Conservation (phyloP, 2,113 vertebrate species). For the Atherinomorus stipes region DNA sequence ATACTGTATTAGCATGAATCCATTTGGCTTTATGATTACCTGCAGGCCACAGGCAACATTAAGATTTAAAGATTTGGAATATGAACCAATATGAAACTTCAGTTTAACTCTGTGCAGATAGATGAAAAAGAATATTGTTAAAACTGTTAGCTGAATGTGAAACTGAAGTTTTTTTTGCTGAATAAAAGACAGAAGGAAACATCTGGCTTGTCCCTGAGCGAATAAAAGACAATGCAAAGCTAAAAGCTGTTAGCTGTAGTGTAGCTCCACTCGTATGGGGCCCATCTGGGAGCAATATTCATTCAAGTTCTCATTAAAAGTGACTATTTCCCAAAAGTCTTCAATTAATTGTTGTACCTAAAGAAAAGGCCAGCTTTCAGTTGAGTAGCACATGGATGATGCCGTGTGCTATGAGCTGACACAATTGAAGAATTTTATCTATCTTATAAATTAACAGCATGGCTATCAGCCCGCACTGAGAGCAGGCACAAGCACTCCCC, state of each 20-base stretch:
- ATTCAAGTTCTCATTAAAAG: background rate
- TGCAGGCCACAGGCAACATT: too few relatives aligned
- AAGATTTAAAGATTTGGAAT: too few relatives aligned
- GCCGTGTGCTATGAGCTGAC: slow-evolving; percentile 22
- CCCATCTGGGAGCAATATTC: background rate
- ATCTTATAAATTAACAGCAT: slow-evolving; percentile 78
- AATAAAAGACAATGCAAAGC: background rate
- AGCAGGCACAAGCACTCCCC: slow-evolving; percentile 79
- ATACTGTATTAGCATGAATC: too few relatives aligned
- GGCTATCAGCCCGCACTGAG: slow-evolving; percentile 43
- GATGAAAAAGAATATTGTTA: too few relatives aligned
- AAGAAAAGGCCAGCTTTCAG: background rate
- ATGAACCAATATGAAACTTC: too few relatives aligned
- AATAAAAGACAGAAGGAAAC: background rate
- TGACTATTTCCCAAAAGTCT: slow-evolving; percentile 23
- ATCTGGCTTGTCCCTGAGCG: background rate
- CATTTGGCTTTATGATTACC: too few relatives aligned
- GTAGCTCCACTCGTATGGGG: background rate
- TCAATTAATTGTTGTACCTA: slow-evolving; percentile 24
- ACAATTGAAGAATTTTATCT: slow-evolving; percentile 77
- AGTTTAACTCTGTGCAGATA: too few relatives aligned
- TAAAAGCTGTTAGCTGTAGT: background rate
- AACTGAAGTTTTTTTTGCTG: too few relatives aligned
- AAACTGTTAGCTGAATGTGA: too few relatives aligned
- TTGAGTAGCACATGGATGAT: background rate